phyloP scores from a whole-genome alignment of 1,140 invertebrate species.

The Trichonephila inaurata region DNA sequence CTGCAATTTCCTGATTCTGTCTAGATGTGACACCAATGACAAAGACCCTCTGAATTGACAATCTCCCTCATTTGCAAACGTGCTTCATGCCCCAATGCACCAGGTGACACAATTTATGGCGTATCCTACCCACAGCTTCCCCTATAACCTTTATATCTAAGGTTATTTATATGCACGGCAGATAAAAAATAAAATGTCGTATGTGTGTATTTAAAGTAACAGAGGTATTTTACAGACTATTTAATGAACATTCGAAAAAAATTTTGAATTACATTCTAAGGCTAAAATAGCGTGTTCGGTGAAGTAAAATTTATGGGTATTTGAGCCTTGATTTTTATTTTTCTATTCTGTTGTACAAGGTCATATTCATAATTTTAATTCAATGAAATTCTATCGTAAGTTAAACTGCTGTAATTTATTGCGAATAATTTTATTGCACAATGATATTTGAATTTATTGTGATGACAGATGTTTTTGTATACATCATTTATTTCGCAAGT shows the following conservation, averaged over 20 bases:
- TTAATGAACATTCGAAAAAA: not conserved
- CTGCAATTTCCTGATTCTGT: slow-evolving; percentile 53
- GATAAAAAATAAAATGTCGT: not conserved
- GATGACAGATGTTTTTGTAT: too few species aligned
- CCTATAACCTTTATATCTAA: not conserved
- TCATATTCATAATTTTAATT: too few species aligned
- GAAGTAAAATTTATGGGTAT: too few species aligned
- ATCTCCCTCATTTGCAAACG: slow-evolving; percentile 35
- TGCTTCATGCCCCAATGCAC: slow-evolving; percentile 31
- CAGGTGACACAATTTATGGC: slow-evolving; percentile 46
- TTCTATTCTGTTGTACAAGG: too few species aligned
- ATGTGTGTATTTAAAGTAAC: too few species aligned
- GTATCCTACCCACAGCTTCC: slow-evolving; percentile 33
- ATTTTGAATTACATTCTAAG: not conserved
- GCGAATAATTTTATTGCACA: too few species aligned
- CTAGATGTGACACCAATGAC: slow-evolving; percentile 25
- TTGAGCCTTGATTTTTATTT: too few species aligned
- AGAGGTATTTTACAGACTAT: not conserved
- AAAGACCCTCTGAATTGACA: slow-evolving; percentile 21
- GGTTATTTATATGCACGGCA: slow-evolving; percentile 10
- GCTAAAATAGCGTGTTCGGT: too few species aligned
- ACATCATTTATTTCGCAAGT: too few species aligned
- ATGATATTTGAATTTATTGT: too few species aligned
- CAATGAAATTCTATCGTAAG: too few species aligned
- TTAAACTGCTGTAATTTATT: too few species aligned